Conservation (phyloP, 2,113 vertebrate genomes). For the Prunella himalayana region DNA sequence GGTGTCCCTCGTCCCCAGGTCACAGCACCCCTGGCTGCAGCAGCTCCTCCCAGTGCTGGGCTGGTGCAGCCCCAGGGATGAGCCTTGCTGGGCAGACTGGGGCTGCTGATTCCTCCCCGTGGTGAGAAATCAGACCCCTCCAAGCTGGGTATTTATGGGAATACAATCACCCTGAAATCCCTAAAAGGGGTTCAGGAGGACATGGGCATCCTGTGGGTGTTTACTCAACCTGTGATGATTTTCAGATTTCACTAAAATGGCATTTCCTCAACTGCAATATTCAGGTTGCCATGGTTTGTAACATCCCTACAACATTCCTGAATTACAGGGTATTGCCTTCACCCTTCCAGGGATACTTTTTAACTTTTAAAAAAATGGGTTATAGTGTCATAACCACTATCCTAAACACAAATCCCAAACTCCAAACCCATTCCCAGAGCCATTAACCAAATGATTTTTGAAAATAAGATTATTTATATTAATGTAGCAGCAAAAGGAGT, state of each 20-base stretch:
- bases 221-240: not conserved
- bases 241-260: not conserved
- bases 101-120: accelerated
- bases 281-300: not conserved
- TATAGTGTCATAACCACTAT: not conserved
- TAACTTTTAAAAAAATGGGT: not conserved
- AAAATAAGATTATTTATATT: not conserved
- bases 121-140: not conserved
- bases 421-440: not conserved
- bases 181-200: not conserved
- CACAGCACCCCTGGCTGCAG: not conserved
- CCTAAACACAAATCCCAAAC: not conserved
- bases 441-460: not conserved
- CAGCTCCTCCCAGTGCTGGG: not conserved
- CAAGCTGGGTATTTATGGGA: not conserved
- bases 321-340: not conserved
- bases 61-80: not conserved
- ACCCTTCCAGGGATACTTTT: not conserved
- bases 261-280: not conserved
- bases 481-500: not conserved
- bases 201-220: accelerated
- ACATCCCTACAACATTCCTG: not conserved
- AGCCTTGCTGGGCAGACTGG: not conserved
- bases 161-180: not conserved
- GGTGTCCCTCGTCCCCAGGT: not conserved